These are phyloP conservation scores for Drepanosiphum platanoidis DNA, from an alignment of 2,888 invertebrate species.

Conservation along the genomic window DNA sequence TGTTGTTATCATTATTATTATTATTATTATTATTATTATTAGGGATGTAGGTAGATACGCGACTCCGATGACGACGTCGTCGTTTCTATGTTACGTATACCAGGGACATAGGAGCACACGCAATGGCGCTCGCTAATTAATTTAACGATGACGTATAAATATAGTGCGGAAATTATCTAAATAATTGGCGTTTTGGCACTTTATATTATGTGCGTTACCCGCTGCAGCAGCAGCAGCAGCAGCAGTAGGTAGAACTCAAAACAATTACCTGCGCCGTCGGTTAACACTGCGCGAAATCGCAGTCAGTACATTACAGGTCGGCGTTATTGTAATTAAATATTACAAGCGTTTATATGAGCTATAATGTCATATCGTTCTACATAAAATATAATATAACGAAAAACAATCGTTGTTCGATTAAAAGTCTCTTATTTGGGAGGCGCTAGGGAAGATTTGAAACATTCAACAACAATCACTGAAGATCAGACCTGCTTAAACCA, in stretches of 20 bases:
- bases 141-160: conserved; percentile 5
- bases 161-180: conserved; percentile 12
- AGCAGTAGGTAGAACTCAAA: background rate
- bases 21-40: background rate
- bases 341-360: background rate
- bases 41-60: too few relatives aligned
- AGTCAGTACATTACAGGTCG: background rate
- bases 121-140: conserved; percentile 25
- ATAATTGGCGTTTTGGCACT: conserved; percentile 25
- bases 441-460: too few relatives aligned
- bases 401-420: too few relatives aligned
- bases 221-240: background rate
- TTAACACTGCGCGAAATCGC: background rate
- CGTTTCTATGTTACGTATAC: background rate
- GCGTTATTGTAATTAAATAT: background rate
- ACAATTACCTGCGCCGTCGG: background rate
- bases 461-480: too few relatives aligned
- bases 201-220: background rate
- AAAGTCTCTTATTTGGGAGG: too few relatives aligned
- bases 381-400: too few relatives aligned
- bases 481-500: too few relatives aligned
- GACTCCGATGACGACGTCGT: background rate
- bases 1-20: background rate
- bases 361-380: too few relatives aligned
- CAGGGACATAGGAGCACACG: background rate